Evolutionary conservation across 2,113 vertebrate genomes (phyloP).

Genomic region (Lichenostomus cassidix): DNA sequence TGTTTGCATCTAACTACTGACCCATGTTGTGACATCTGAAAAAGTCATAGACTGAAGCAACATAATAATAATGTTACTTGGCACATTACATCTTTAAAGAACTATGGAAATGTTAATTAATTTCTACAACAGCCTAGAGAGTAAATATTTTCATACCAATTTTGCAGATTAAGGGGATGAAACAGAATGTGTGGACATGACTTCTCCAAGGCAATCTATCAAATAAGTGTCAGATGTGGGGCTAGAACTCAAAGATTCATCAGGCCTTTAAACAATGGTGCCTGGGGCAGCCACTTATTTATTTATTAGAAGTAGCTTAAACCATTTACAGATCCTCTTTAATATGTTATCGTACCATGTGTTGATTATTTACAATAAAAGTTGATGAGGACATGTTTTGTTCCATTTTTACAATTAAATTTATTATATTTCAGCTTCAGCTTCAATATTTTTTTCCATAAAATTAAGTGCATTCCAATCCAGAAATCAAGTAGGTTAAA

Average conservation of each 20-base stretch:
- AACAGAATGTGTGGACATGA: background rate
- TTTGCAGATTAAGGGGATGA: constrained; percentile 37
- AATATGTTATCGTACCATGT: background rate
- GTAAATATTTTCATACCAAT: constrained; percentile 52
- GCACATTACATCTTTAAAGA: constrained; percentile 49
- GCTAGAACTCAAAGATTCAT: background rate
- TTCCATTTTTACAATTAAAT: background rate
- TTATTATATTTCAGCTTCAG: background rate
- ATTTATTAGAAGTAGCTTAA: background rate
- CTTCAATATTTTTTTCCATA: background rate
- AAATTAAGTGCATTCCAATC: background rate
- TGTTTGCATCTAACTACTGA: background rate
- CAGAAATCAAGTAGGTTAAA: background rate
- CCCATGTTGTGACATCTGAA: background rate
- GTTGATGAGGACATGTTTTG: background rate
- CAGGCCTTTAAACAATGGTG: background rate
- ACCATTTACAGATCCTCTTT: background rate
- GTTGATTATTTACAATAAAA: background rate
- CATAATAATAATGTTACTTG: background rate
- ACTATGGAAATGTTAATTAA: constrained; percentile 48
- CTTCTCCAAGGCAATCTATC: background rate
- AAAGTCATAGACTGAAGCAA: background rate
- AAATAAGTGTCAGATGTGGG: background rate
- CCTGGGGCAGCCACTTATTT: background rate
- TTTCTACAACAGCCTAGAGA: constrained; percentile 45